phyloP scores from a whole-genome alignment of 1,140 invertebrate species.

The Lucilia cuprina region DNA sequence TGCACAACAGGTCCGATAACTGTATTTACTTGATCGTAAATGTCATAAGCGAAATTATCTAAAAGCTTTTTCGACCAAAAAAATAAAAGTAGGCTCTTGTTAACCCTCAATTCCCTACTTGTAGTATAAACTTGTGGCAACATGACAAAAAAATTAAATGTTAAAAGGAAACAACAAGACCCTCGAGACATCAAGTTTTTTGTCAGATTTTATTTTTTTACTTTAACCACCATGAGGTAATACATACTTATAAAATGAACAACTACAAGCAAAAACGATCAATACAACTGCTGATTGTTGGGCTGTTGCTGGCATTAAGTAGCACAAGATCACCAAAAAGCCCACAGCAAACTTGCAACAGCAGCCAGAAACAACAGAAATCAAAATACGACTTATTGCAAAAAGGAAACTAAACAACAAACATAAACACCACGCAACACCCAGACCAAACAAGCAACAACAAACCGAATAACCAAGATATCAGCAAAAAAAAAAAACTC shows the following conservation, averaged over 20 bases:
- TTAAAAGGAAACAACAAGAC: constrained; percentile 21
- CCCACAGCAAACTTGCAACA: constrained; percentile 18
- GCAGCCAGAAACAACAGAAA: background rate
- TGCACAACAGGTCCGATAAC: no score
- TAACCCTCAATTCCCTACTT: background rate
- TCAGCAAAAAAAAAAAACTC: background rate
- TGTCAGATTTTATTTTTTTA: background rate
- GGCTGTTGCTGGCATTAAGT: constrained; percentile 29
- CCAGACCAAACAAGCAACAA: background rate
- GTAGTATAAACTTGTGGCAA: background rate
- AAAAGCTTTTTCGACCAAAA: background rate
- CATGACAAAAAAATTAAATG: background rate
- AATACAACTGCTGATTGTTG: constrained; percentile 25
- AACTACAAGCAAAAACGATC: background rate
- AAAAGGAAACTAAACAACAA: background rate
- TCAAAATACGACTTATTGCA: background rate
- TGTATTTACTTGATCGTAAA: no score
- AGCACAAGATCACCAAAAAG: constrained; percentile 32
- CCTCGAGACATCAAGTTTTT: constrained; percentile 23
- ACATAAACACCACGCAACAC: constrained; percentile 21
- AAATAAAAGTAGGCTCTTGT: background rate
- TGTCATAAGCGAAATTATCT: no score
- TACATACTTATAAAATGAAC: background rate
- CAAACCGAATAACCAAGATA: background rate
- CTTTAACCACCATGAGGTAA: constrained; percentile 15